These are phyloP conservation scores for Folsomia candida DNA, from an alignment of 2,888 invertebrate species.

Conservation along the genomic window DNA sequence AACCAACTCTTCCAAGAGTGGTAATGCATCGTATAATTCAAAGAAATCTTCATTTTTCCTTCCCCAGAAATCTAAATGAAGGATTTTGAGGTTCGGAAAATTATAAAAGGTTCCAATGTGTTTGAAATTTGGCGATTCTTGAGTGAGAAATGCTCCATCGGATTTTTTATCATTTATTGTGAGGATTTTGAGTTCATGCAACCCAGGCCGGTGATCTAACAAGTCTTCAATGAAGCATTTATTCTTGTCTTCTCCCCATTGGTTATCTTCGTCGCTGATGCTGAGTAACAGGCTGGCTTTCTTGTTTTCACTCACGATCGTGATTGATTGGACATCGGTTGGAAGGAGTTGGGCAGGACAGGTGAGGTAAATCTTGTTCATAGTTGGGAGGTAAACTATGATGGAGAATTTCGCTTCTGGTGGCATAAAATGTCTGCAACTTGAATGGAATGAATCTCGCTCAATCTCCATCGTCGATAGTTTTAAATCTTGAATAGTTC, in stretches of 20 bases:
- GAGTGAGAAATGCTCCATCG: background rate
- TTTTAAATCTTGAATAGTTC: background rate
- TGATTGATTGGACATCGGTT: background rate
- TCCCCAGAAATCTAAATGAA: background rate
- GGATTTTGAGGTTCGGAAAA: background rate
- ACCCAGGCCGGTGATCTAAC: background rate
- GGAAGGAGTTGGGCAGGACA: background rate
- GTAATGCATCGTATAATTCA: background rate
- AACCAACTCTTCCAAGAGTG: background rate
- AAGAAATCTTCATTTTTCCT: background rate
- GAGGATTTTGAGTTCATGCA: background rate
- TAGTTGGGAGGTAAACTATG: background rate
- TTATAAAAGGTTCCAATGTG: background rate
- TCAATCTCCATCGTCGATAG: background rate
- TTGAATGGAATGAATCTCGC: background rate
- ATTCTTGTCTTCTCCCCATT: no score
- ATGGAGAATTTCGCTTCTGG: background rate
- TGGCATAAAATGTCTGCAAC: background rate
- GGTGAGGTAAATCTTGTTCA: background rate
- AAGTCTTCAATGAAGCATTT: background rate
- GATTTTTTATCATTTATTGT: background rate
- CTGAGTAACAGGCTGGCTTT: background rate
- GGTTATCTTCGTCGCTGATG: background rate
- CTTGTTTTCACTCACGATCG: background rate
- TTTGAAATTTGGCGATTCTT: background rate